Base-by-base conservation (phyloP, 2,113 vertebrate genomes). In the Tor tambroides region DNA sequence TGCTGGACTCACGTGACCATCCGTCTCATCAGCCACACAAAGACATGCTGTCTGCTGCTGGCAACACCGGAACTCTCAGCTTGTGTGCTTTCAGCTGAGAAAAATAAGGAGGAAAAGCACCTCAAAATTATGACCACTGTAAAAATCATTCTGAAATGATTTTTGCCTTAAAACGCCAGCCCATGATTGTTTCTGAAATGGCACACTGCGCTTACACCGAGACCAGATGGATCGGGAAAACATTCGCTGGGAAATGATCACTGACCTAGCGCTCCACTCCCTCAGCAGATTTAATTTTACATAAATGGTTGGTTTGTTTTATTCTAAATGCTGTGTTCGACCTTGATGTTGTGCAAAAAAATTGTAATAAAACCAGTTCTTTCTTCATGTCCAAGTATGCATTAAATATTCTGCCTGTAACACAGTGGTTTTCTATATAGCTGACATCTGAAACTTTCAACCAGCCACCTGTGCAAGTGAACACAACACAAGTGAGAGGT, bases 121-220 rank as follows among this genome's bases (percentile, higher is more conserved):
- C 54, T 85, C 89, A 71, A 89, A 88, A 90, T 90, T 91, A 91
- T 71, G 86, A 80, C 78, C 81, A 85, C 30, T 89, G 87, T 87
- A 91, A 93, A 92, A 92, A 86, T 90, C 88, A 90, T 90, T 91
- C 87, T 71, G 88, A 90, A 93, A 91, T 90, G 61, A 93, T 93
- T 93, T 92, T 92, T 89, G 79, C 91, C 89, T 91, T 83, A 75
- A 80, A 86, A 15, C 74, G 88, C 67, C 67, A 43, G 81, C 71
- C 86, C 72, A 23, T 92, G 92, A 93, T 90, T 93, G 91, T 90
- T 92, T 93, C 85, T 92, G 92, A 93, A 94, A 92, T 89, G 91
- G 87, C 80, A 6, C 89, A 88, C 54, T 43, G 17, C 71, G 21
- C n/a, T 23, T 46, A 85, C 78, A 46, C 76, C 5, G 19, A 85